Base-by-base conservation (phyloP, 1,140 invertebrate species). In the Protaetia brevitarsis region DNA sequence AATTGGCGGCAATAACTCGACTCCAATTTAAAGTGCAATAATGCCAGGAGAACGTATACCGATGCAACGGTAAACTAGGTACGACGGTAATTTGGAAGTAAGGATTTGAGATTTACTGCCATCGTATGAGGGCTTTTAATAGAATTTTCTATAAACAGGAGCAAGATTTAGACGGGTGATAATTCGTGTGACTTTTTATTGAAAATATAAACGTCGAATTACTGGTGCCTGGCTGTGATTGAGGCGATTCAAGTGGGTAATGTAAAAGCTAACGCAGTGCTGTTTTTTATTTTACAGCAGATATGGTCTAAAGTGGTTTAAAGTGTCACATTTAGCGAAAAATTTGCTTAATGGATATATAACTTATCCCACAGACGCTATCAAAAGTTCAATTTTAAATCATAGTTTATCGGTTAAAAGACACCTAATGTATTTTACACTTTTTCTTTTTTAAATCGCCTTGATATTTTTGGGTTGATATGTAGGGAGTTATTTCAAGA, bases 121-220 rank as follows among this genome's bases (percentile, higher is more conserved):
- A 45, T 45, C n/a, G n/a, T n/a, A n/a, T n/a, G n/a, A n/a, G n/a
- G n/a, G 41, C 41, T 45, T 45, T 19, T 45, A 45, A 45, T 45
- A 45, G 41, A 45, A 45, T 45, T 45, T 45, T 19, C 8, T 45
- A 45, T 19, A 45, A 45, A 45, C 41, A 45, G 23, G 41, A 16
- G 23, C 41, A 21, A 21, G 41, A 21, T 45, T 45, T 45, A 45
- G 19, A 7, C 41, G 23, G 41, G 23, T 45, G 41, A 45, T 45
- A 45, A 45, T 45, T 21, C 23, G n/a, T 13, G 41, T 19, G 23
- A 21, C n/a, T 45, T n/a, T 13, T 45, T 45, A 45, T 45, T 45
- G 4, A 7, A 19, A 19, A 21, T 21, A 45, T 45, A 37, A 37
- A 37, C 34, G 34, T 21, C 41, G 23, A 21, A 45, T 45, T 45